These are phyloP conservation scores for Zaprionus tsacasi DNA, from an alignment of 1,140 invertebrate species.

Conservation along the genomic window DNA sequence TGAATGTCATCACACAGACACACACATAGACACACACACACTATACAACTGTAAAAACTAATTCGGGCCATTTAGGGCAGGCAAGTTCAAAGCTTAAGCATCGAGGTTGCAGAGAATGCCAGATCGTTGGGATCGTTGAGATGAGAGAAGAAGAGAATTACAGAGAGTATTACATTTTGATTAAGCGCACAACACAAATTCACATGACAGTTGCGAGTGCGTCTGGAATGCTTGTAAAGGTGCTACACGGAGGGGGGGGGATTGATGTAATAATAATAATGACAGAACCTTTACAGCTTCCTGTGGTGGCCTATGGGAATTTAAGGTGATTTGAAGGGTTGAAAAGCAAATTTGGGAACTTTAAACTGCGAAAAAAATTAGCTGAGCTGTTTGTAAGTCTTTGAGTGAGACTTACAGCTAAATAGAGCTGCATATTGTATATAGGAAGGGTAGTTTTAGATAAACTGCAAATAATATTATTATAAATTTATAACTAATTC, in stretches of 20 bases:
- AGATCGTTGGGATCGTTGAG: constrained; percentile 22
- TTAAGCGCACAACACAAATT: constrained; percentile 34
- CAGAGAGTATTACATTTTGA: constrained; percentile 42
- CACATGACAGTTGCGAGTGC: constrained; percentile 20
- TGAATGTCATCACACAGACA: constrained; percentile 49
- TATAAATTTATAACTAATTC: no score
- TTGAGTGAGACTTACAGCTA: no score
- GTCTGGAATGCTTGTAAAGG: not conserved
- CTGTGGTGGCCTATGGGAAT: not conserved
- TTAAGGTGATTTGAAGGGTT: not conserved
- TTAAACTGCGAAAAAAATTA: no score
- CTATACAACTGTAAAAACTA: constrained; percentile 34
- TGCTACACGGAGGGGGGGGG: not conserved
- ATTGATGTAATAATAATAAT: constrained; percentile 16
- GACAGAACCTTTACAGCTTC: not conserved
- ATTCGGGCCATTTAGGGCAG: constrained; percentile 55
- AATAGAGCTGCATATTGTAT: no score
- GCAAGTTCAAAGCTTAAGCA: constrained; percentile 46
- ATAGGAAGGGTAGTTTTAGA: no score
- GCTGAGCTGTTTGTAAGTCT: no score
- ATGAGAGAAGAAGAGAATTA: constrained; percentile 5
- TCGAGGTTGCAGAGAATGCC: constrained; percentile 34
- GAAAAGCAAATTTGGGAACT: no score
- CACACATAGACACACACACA: constrained; percentile 2
- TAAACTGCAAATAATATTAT: no score